Conservation (phyloP, 2,888 invertebrate species). For the Drosophila neotestacea region DNA sequence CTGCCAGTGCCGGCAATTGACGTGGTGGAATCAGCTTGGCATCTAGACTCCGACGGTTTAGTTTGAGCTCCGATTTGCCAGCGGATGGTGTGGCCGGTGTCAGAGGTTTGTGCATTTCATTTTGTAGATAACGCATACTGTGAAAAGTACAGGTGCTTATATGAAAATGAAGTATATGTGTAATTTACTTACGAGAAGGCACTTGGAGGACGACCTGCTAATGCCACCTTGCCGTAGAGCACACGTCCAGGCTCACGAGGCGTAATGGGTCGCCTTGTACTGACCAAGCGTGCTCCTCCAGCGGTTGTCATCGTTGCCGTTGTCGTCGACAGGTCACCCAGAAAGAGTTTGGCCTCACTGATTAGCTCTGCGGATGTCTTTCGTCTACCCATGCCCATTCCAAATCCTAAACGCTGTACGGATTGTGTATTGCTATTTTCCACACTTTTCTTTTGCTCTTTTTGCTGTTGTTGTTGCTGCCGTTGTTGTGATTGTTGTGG, state of each 20-base stretch:
- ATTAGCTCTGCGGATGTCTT: slow-evolving; percentile 93
- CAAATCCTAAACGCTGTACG: slow-evolving; percentile 21
- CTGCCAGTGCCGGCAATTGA: slow-evolving; percentile 63
- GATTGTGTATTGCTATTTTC: slow-evolving; percentile 39
- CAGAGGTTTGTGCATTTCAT: slow-evolving; percentile 82
- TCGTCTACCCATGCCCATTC: slow-evolving; percentile 78
- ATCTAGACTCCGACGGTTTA: slow-evolving; percentile 78
- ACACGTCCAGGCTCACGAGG: slow-evolving; percentile 92
- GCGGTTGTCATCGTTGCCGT: slow-evolving; percentile 49
- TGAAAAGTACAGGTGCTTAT: no score
- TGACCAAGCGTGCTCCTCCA: slow-evolving; percentile 86
- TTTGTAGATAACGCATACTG: slow-evolving; percentile 89
- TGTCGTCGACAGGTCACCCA: slow-evolving; percentile 74
- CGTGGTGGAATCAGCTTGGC: slow-evolving; percentile 53
- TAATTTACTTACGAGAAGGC: slow-evolving; percentile 89
- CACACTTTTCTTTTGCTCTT: slow-evolving; percentile 14
- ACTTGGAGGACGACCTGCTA: slow-evolving; percentile 89
- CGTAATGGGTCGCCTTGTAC: slow-evolving; percentile 94
- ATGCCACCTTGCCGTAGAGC: slow-evolving; percentile 88
- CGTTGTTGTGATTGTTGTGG: slow-evolving; percentile 13
- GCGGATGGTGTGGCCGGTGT: slow-evolving; percentile 80
- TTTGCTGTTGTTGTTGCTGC: slow-evolving; percentile 14
- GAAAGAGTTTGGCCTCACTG: slow-evolving; percentile 90
- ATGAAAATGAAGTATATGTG: not conserved
- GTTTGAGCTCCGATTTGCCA: slow-evolving; percentile 22